phyloP scores from a whole-genome alignment of 2,113 vertebrate genomes.

The Isurus oxyrinchus region DNA sequence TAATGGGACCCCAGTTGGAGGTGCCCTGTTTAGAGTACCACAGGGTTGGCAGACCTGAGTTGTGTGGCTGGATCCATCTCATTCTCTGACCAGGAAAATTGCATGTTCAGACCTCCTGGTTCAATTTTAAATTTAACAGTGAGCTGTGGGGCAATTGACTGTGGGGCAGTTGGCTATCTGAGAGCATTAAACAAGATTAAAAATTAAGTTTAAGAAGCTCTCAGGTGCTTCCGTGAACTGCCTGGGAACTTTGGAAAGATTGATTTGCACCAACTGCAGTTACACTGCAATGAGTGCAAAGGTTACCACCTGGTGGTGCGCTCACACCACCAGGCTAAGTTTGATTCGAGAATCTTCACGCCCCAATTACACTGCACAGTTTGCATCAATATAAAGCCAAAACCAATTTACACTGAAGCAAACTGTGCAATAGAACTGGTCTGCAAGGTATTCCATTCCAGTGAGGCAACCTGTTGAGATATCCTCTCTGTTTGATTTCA shows the following conservation, averaged over 20 bases:
- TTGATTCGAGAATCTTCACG: background rate
- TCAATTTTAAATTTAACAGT: background rate
- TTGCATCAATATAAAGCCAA: background rate
- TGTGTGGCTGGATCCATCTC: background rate
- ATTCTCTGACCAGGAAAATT: background rate
- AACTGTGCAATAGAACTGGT: background rate
- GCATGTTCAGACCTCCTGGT: background rate
- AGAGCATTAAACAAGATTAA: background rate
- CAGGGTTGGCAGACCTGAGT: background rate
- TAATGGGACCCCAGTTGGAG: background rate
- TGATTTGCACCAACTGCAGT: background rate
- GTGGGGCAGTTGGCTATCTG: background rate
- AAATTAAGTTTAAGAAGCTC: background rate
- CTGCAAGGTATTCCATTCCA: slow-evolving; percentile 5
- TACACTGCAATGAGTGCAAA: background rate
- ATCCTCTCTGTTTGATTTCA: slow-evolving; percentile 32
- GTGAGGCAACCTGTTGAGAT: slow-evolving; percentile 16
- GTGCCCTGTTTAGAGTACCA: background rate
- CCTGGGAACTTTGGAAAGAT: background rate
- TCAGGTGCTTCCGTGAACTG: background rate
- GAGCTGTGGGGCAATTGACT: background rate
- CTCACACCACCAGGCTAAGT: slow-evolving; percentile 6
- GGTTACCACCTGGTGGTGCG: background rate
- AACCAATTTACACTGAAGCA: slow-evolving; percentile 18
- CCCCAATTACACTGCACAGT: background rate